These are phyloP conservation scores for Perca fluviatilis DNA, from an alignment of 2,113 vertebrate species.

Conservation along the genomic window DNA sequence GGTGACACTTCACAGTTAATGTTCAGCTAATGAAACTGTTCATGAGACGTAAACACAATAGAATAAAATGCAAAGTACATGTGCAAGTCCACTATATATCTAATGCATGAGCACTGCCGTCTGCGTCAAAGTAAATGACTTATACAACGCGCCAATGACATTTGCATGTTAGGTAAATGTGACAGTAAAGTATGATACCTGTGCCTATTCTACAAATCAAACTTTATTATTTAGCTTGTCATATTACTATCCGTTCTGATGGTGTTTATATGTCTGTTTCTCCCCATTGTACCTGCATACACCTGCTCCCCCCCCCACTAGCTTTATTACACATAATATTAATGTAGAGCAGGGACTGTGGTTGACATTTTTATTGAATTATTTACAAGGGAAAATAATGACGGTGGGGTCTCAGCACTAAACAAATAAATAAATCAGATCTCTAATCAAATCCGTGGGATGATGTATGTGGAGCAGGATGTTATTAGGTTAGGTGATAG, in stretches of 20 bases:
- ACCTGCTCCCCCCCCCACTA: conserved; percentile 64
- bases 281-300: conserved; percentile 54
- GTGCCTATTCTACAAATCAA: conserved; percentile 13
- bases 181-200: conserved; percentile 44
- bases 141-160: background rate
- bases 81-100: background rate
- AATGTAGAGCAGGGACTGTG: conserved; percentile 68
- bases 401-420: conserved; percentile 73
- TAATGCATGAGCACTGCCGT: background rate
- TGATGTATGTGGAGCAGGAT: conserved; percentile 74
- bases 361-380: conserved; percentile 86
- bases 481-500: conserved; percentile 79
- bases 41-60: background rate
- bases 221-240: conserved; percentile 35
- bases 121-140: background rate
- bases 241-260: conserved; percentile 28
- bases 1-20: background rate
- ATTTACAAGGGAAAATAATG: conserved; percentile 86
- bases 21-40: conserved; percentile 3
- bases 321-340: conserved; percentile 80
- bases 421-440: conserved; percentile 86
- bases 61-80: background rate
- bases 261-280: conserved; percentile 35
- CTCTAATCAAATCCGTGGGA: conserved; percentile 79
- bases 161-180: conserved; percentile 16